These are phyloP conservation scores for Ceratina australensis DNA, from an alignment of 1,140 invertebrate species.

Conservation along the genomic window DNA sequence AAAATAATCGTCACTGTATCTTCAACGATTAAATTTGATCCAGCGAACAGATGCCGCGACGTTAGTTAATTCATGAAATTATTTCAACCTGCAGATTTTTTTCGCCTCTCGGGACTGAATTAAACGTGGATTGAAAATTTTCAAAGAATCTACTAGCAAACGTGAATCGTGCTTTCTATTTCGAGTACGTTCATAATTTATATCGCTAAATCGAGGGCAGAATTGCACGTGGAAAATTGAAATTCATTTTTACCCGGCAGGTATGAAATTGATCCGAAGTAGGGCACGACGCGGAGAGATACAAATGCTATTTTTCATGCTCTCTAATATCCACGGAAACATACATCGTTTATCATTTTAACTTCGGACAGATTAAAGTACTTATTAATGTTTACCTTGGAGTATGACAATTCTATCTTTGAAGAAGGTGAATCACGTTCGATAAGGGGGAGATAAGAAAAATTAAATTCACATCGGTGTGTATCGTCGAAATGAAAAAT, in stretches of 20 bases:
- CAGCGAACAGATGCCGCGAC: not conserved
- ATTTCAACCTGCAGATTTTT: not conserved
- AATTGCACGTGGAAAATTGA: not conserved
- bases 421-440: not conserved
- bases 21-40: constrained; percentile 27
- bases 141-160: not conserved
- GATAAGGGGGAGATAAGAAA: not conserved
- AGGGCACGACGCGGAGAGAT: too few relatives aligned
- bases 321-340: too few relatives aligned
- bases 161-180: too few relatives aligned
- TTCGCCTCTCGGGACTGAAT: too few relatives aligned
- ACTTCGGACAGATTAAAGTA: too few relatives aligned
- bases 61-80: not conserved
- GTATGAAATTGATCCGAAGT: too few relatives aligned
- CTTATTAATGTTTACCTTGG: too few relatives aligned
- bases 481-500: too few relatives aligned
- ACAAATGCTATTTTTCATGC: too few relatives aligned
- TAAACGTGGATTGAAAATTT: not conserved
- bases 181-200: not conserved
- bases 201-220: not conserved
- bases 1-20: constrained; percentile 6
- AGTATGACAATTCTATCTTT: not conserved
- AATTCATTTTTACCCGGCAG: not conserved
- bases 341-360: too few relatives aligned
- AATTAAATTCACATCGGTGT: too few relatives aligned